Conservation (phyloP, 2,797 vertebrate genomes). For the Lacerta viridis region DNA sequence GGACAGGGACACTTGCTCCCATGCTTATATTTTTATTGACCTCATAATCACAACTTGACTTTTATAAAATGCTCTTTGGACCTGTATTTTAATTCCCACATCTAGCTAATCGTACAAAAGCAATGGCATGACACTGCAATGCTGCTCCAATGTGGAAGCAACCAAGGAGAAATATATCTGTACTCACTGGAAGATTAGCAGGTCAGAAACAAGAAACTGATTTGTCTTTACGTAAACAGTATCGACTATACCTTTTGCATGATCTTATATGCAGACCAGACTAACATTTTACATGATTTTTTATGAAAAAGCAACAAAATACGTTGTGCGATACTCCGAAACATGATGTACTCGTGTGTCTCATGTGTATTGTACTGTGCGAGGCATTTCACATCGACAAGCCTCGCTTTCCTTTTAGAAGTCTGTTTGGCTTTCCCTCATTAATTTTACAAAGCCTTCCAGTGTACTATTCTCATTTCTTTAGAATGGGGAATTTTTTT, state of each 20-base stretch:
- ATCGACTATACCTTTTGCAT: background rate
- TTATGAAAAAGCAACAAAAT: background rate
- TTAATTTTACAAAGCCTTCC: slow-evolving; percentile 22
- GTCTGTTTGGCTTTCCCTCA: slow-evolving; percentile 1
- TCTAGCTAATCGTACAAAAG: background rate
- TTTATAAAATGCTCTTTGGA: background rate
- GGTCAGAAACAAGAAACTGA: background rate
- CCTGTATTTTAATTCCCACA: background rate
- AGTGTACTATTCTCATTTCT: background rate
- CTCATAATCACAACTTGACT: no score
- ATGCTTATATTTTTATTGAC: no score
- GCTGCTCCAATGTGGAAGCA: background rate
- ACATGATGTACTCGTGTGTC: background rate
- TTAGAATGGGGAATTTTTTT: slow-evolving; percentile 18
- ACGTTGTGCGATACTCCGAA: background rate
- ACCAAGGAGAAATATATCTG: background rate
- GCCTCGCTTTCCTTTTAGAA: background rate
- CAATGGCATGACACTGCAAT: background rate
- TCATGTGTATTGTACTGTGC: background rate
- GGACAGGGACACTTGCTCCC: no score
- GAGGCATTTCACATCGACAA: background rate
- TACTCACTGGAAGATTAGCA: background rate
- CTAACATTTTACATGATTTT: background rate
- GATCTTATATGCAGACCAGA: background rate
- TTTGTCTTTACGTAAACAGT: background rate